Evolutionary conservation across 2,113 vertebrate genomes (phyloP), one percentile per base, ranked within the genome.

Genomic region (Sterna hirundo): DNA sequence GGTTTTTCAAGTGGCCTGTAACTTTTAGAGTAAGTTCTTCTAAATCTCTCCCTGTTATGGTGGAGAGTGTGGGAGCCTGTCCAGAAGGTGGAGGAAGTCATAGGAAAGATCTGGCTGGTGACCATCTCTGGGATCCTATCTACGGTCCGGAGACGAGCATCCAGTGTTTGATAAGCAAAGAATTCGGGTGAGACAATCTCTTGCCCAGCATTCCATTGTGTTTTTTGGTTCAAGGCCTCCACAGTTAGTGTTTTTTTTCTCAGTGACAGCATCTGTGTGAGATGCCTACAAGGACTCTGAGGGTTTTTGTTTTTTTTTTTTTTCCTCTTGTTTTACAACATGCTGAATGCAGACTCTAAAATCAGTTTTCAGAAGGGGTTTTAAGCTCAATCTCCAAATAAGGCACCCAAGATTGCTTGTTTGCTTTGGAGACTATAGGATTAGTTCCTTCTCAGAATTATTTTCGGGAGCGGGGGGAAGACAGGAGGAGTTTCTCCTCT

Each of bases 1-100:
- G 93, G 86, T 90, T 97, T 96, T 90, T 90, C 94, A 70, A 96
- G 93, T 91, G 94, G 89, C 84, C 79, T 93, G 62, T 70, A 94
- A 93, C 62, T 94, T 66, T 49, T 46, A 19, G 66, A 44, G 61
- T 60, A 26, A 61, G 75, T 86, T 95, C 49, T 88, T 86, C 87
- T 78, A 83, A 97, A 83, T 77, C 64, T 95, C 62, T 62, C 70
- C 34, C 83, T 91, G 81, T 69, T 95, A 15, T 0, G 1, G 23
- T 42, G 58, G n/a, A 60, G 65, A 88, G 80, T 2, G 10, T 23
- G 46, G 42, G 66, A 83, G 66, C 38, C 44, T 75, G 70, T 83
- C 81, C 91, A 83, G 84, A 25, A 93, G 79, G 81, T 82, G 70
- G 62, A 89, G 46, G 72, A 87, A 58, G 17, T 30, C 46, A 15